Conservation (phyloP, 2,113 vertebrate species). For the Calonectris borealis region DNA sequence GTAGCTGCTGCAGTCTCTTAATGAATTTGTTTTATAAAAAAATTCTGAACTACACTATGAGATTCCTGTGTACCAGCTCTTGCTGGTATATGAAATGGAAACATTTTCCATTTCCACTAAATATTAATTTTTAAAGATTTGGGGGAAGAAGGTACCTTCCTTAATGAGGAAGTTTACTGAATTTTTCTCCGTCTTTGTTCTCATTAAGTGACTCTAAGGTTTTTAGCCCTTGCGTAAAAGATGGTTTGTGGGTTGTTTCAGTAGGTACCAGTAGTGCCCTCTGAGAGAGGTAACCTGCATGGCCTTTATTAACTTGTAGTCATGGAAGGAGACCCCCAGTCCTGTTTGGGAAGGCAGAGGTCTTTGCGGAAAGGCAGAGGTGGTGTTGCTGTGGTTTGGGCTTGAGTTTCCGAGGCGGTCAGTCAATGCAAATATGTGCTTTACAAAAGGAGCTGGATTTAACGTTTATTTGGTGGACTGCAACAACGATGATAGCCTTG, state of each 20-base stretch:
- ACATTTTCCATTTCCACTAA: background rate
- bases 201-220: background rate
- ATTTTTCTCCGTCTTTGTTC: background rate
- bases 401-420: background rate
- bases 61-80: background rate
- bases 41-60: background rate
- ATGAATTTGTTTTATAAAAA: background rate
- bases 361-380: background rate
- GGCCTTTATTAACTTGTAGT: background rate
- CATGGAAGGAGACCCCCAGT: rapidly evolving
- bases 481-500: background rate
- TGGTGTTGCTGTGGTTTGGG: background rate
- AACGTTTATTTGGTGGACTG: background rate
- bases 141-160: background rate
- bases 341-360: background rate
- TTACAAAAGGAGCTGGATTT: background rate
- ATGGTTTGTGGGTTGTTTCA: background rate
- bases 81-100: background rate
- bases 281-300: background rate
- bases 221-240: background rate
- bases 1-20: background rate
- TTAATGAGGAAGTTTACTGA: background rate
- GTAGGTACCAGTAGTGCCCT: background rate
- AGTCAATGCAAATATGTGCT: background rate
- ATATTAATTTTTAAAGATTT: background rate